Evolutionary conservation across 2,888 invertebrate species (phyloP), one percentile per base, ranked within the genome.

Genomic region (Eledone cirrhosa): DNA sequence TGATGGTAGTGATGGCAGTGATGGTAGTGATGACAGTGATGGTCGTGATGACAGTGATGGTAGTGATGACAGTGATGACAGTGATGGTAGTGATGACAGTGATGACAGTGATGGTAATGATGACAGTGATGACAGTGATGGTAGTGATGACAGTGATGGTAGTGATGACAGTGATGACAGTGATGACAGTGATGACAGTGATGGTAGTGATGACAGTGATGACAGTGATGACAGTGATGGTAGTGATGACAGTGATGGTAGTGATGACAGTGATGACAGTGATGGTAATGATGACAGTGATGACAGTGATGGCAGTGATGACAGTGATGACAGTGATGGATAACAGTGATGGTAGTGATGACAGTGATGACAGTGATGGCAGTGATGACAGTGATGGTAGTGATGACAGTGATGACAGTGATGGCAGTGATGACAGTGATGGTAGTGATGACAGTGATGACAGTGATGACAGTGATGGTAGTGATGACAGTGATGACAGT

Each of bases 51-150:
- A 24, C 27, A 24, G 72, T 69, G 72, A 24, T 69, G 27, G 72
- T 24, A 24, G 72, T 69, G 72, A 24, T 69, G 72, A 27, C 27
- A 69, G 72, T 69, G 72, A 24, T 69, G 72, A 24, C 27, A 69
- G 72, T 69, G 72, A 69, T 69, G 72, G 27, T 24, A 69, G 72
- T 69, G 72, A 69, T 59, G 59, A 59, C n/a, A 59, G 59, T 59
- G n/a, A 59, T 59, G 59, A 59, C n/a, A 59, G 59, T 59, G 59
- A 59, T 59, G 59, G n/a, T n/a, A n/a, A n/a, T 59, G 59, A 59
- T 59, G 59, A 59, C 59, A 59, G 19, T 59, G 59, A 59, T 59
- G 59, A 59, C n/a, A n/a, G 59, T 59, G 59, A 59, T 59, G 59
- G n/a, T 59, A 59, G 59, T 59, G 59, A 59, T 59, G 59, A 59